Conservation (phyloP, 2,888 invertebrate genomes). For the Abscondita cerata region DNA sequence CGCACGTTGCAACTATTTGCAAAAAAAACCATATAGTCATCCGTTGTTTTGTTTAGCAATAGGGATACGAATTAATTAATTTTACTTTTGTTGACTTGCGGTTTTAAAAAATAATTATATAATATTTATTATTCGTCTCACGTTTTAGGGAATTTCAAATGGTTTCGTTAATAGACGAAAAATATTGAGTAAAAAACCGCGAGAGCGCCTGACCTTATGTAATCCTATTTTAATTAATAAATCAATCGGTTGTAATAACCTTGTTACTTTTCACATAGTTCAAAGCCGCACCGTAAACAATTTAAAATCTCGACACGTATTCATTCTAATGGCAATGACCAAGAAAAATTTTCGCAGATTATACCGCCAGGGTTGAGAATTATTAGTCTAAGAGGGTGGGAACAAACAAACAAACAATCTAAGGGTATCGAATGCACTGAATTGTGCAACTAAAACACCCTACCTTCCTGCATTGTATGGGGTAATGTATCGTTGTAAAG, state of each 20-base stretch:
- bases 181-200: no score
- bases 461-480: conserved; percentile 32
- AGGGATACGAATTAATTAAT: not conserved
- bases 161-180: not conserved
- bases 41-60: conserved; percentile 15
- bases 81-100: conserved; percentile 1
- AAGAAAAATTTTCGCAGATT: no score
- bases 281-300: no score
- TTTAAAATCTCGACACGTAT: no score
- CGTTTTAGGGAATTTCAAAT: not conserved
- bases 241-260: no score
- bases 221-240: no score
- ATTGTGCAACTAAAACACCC: conserved; percentile 36
- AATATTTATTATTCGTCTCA: not conserved
- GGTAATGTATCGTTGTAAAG: conserved; percentile 39
- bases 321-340: no score
- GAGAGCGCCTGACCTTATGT: no score
- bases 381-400: conserved; percentile 23
- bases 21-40: conserved; percentile 30
- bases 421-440: conserved; percentile 27
- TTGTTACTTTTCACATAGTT: no score
- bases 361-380: no score
- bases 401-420: conserved; percentile 20
- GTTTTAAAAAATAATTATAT: not conserved
- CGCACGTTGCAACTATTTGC: conserved; percentile 33